Evolutionary conservation across 2,113 vertebrate species (phyloP).

Genomic region (Helogale parvula): DNA sequence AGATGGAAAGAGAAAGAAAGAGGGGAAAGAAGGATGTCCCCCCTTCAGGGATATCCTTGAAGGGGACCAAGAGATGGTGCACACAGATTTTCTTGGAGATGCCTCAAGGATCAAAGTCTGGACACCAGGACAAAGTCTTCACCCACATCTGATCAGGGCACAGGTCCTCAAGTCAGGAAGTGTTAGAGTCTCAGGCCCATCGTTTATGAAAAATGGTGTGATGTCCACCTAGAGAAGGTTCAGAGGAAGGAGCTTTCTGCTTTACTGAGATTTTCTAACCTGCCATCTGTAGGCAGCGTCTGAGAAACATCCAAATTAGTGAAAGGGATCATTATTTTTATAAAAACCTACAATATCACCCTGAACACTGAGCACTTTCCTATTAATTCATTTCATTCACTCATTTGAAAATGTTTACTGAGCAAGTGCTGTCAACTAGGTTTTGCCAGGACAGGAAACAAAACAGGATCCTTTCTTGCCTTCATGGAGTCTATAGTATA

Average conservation of each 20-base stretch:
- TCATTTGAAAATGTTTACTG: background rate
- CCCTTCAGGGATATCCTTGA: background rate
- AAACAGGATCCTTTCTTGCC: background rate
- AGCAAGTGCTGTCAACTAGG: background rate
- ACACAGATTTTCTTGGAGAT: background rate
- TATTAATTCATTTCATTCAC: background rate
- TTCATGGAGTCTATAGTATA: background rate
- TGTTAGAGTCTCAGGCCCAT: background rate
- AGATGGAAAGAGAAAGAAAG: background rate
- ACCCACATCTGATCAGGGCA: rapidly evolving
- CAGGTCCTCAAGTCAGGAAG: too few species aligned
- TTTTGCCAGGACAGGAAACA: background rate
- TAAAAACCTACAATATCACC: background rate
- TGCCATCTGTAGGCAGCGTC: background rate
- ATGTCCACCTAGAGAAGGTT: background rate
- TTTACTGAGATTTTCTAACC: background rate
- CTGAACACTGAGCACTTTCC: background rate
- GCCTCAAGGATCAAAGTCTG: background rate
- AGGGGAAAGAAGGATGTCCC: too few species aligned
- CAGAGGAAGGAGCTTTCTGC: background rate
- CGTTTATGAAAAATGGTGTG: background rate
- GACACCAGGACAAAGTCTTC: background rate
- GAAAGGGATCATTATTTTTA: background rate
- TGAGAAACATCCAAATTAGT: background rate
- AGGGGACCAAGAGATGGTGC: rapidly evolving